Conservation (phyloP, 2,113 vertebrate genomes). For the Macaca mulatta region DNA sequence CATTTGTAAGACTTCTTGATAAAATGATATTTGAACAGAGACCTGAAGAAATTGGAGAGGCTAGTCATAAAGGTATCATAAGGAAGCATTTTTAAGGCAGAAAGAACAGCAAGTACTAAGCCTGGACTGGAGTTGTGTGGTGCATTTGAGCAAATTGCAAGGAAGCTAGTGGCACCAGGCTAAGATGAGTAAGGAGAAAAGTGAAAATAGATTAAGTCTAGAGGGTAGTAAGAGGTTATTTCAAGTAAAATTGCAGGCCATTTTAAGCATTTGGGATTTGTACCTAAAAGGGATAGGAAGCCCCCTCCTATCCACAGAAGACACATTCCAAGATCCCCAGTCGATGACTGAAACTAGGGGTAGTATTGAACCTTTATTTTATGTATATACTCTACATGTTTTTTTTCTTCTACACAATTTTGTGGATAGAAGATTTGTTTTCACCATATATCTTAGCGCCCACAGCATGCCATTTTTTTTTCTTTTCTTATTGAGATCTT, state of each 20-base stretch:
- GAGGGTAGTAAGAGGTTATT: no score
- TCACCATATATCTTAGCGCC: background rate
- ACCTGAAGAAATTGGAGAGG: background rate
- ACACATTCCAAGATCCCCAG: background rate
- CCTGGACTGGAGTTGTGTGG: accelerated
- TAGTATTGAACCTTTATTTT: background rate
- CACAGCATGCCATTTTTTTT: background rate
- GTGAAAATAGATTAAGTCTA: background rate
- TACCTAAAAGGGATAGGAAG: background rate
- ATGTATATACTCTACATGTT: background rate
- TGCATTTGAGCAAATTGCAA: background rate
- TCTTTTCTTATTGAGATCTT: background rate
- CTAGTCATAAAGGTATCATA: background rate
- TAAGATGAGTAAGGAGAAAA: no score
- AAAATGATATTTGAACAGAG: background rate
- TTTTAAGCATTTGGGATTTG: background rate
- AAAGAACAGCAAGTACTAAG: background rate
- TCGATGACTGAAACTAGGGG: background rate
- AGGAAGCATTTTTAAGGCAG: background rate
- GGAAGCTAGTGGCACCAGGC: background rate
- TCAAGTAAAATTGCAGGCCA: background rate
- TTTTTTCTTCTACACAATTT: background rate
- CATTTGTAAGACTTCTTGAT: background rate
- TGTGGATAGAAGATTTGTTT: background rate
- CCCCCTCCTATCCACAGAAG: background rate